These are phyloP conservation scores for Chrysolophus pictus DNA, from an alignment of 2,797 vertebrate species.

Conservation along the genomic window DNA sequence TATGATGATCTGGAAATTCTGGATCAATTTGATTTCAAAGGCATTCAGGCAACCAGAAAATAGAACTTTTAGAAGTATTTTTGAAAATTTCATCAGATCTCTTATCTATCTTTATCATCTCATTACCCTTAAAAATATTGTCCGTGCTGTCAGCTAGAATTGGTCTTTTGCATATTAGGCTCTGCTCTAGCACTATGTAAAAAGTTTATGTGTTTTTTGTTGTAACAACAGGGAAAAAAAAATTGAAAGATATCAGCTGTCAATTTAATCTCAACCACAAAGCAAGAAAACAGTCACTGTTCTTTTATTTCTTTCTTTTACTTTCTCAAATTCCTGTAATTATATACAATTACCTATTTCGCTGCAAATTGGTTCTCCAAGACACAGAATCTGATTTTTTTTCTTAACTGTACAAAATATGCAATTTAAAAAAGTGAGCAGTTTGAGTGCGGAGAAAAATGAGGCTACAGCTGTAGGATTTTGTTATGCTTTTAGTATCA, in stretches of 20 bases:
- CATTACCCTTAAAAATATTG: not conserved
- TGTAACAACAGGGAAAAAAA: constrained; percentile 7
- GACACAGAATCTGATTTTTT: constrained; percentile 62
- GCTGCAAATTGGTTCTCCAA: constrained; percentile 67
- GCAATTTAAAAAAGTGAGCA: constrained; percentile 69
- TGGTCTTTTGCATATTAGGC: not conserved
- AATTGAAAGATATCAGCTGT: constrained; percentile 40
- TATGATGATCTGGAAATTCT: not conserved
- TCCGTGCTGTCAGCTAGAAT: not conserved
- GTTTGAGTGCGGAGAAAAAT: constrained; percentile 74
- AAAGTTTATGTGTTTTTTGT: constrained; percentile 6
- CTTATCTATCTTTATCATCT: not conserved
- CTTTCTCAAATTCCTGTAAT: constrained; percentile 72
- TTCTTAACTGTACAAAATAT: constrained; percentile 67
- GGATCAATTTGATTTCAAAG: not conserved
- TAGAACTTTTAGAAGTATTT: not conserved
- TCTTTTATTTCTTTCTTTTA: constrained; percentile 58
- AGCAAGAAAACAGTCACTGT: not conserved
- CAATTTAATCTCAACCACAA: constrained; percentile 34
- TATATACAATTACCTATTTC: constrained; percentile 71
- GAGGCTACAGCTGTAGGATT: constrained; percentile 79
- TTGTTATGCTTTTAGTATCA: constrained; percentile 79
- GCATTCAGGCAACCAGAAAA: not conserved
- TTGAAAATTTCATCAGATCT: not conserved
- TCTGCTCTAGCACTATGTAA: not conserved